These are phyloP conservation scores for Drosophila malerkotliana DNA, from an alignment of 1,140 invertebrate species.

Conservation along the genomic window DNA sequence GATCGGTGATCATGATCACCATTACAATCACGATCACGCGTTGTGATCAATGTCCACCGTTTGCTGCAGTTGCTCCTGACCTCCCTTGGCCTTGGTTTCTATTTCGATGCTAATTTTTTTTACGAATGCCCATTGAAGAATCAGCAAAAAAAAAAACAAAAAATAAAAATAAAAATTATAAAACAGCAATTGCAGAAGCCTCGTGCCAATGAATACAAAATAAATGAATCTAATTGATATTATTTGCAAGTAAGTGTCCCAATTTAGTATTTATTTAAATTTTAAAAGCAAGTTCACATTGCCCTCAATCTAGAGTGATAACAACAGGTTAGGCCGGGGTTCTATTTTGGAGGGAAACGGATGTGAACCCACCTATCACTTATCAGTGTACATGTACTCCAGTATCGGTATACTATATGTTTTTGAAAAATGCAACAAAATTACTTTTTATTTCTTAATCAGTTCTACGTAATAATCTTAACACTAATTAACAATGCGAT, in stretches of 20 bases:
- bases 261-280: constrained; percentile 3
- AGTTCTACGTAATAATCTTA: constrained; percentile 8
- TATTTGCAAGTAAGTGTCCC: not conserved
- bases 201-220: constrained; percentile 13
- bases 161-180: not conserved
- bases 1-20: constrained; percentile 15
- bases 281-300: not conserved
- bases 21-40: constrained; percentile 53
- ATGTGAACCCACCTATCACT: constrained; percentile 7
- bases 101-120: constrained; percentile 32
- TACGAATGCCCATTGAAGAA: not conserved
- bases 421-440: not conserved
- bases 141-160: not conserved
- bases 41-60: constrained; percentile 49
- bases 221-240: constrained; percentile 8
- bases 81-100: constrained; percentile 44
- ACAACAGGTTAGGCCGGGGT: not conserved
- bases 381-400: constrained; percentile 2
- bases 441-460: constrained; percentile 2
- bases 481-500: constrained; percentile 17
- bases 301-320: not conserved
- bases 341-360: constrained; percentile 8
- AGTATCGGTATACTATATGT: no score
- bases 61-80: constrained; percentile 1
- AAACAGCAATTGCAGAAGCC: not conserved